phyloP scores from a whole-genome alignment of 2,888 invertebrate genomes.

The Coenonympha glycerion region DNA sequence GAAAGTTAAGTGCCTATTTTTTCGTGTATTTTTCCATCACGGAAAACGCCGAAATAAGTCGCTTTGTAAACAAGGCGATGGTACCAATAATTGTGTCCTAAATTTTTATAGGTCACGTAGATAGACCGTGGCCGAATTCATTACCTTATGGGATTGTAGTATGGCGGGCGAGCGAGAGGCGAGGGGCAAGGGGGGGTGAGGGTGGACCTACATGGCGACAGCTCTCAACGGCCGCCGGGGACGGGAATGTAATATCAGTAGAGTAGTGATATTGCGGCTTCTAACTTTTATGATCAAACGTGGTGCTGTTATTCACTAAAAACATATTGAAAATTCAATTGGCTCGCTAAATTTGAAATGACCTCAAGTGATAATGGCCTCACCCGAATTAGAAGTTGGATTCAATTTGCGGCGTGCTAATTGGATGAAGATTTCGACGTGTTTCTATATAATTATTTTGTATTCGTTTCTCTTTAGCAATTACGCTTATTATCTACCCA shows the following conservation, averaged over 20 bases:
- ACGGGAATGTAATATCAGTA: slow-evolving; percentile 67
- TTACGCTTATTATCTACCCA: background rate
- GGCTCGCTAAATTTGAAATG: slow-evolving; percentile 21
- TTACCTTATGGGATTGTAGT: slow-evolving; percentile 59
- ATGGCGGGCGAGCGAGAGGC: slow-evolving; percentile 35
- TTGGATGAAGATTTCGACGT: slow-evolving; percentile 8
- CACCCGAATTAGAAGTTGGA: slow-evolving; percentile 14
- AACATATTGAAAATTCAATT: slow-evolving; percentile 34
- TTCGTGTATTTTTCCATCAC: background rate
- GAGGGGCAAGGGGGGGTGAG: slow-evolving; percentile 31
- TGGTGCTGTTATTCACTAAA: slow-evolving; percentile 42
- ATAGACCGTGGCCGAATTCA: slow-evolving; percentile 65
- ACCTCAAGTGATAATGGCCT: slow-evolving; percentile 20
- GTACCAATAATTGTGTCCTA: slow-evolving; percentile 55
- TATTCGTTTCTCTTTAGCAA: background rate
- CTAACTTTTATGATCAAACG: slow-evolving; percentile 53
- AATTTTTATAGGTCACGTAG: slow-evolving; percentile 67
- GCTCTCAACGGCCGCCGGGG: slow-evolving; percentile 36
- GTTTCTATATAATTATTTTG: background rate
- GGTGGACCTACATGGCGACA: slow-evolving; percentile 62
- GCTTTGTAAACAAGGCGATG: slow-evolving; percentile 22
- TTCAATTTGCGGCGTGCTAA: slow-evolving; percentile 15
- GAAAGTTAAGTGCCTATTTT: background rate
- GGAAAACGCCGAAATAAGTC: slow-evolving; percentile 13
- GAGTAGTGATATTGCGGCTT: slow-evolving; percentile 70